Evolutionary conservation across 2,113 vertebrate species (phyloP).

Genomic region (Passer domesticus): DNA sequence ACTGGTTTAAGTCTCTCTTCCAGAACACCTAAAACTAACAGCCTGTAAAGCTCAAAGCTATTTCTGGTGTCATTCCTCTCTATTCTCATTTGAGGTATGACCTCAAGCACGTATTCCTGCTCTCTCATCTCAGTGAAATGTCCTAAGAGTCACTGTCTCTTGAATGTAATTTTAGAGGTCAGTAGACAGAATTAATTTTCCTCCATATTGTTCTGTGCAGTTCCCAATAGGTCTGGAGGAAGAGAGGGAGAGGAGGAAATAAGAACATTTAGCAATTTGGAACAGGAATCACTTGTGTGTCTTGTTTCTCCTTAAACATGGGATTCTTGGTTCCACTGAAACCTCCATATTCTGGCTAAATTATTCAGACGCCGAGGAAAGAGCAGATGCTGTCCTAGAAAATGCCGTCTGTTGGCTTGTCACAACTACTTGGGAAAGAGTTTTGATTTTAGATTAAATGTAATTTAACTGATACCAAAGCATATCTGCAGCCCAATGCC

Average conservation of each 20-base stretch:
- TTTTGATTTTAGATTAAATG: background rate
- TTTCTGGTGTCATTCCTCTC: background rate
- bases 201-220: background rate
- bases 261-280: background rate
- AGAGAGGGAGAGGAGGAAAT: background rate
- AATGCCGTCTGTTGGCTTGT: slow-evolving; percentile 45
- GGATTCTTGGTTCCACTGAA: background rate
- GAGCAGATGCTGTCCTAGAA: slow-evolving; percentile 62
- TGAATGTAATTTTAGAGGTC: background rate
- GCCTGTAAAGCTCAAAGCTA: background rate
- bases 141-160: background rate
- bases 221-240: background rate
- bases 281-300: accelerated
- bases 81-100: background rate
- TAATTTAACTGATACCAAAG: background rate
- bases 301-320: background rate
- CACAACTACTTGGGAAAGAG: background rate
- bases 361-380: background rate
- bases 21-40: background rate
- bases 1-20: background rate
- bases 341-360: background rate
- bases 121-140: background rate
- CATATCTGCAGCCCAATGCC: background rate
- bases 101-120: background rate
- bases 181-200: background rate